Evolutionary conservation across 1,140 invertebrate species (phyloP).

Genomic region (Chrysoperla carnea): DNA sequence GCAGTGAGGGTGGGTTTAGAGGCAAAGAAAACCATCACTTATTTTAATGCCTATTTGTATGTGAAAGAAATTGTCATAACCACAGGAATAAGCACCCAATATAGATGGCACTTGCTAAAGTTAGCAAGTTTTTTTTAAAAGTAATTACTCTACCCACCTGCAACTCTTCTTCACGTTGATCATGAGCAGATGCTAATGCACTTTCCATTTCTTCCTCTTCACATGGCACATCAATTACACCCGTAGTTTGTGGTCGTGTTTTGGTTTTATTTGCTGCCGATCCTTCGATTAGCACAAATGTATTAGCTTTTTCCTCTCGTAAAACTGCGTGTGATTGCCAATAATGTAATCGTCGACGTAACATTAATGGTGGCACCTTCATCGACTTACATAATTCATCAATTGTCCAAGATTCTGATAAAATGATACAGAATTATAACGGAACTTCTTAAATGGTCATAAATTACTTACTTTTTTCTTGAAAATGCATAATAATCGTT

Average conservation of each 20-base stretch:
- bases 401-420: slow-evolving; percentile 54
- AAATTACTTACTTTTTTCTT: slow-evolving; percentile 53
- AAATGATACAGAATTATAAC: slow-evolving; percentile 11
- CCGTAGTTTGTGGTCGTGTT: slow-evolving; percentile 23
- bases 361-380: slow-evolving; percentile 63
- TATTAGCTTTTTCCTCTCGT: slow-evolving; percentile 52
- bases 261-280: slow-evolving; percentile 22
- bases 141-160: slow-evolving; percentile 29
- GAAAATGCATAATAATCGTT: slow-evolving; percentile 87
- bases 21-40: no score
- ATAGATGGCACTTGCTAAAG: no score
- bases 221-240: slow-evolving; percentile 43
- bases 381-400: slow-evolving; percentile 70
- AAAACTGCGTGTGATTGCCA: slow-evolving; percentile 83
- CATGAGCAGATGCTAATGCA: slow-evolving; percentile 81
- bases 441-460: slow-evolving; percentile 5
- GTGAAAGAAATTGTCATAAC: no score
- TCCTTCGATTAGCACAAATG: slow-evolving; percentile 65
- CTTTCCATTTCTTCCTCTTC: slow-evolving; percentile 87
- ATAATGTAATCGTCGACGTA: slow-evolving; percentile 72
- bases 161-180: slow-evolving; percentile 84
- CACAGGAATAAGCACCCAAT: no score
- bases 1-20: no score
- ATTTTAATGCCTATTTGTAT: no score
- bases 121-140: slow-evolving; percentile 1